Conservation (phyloP, 1,140 invertebrate species). For the Ooceraea biroi region DNA sequence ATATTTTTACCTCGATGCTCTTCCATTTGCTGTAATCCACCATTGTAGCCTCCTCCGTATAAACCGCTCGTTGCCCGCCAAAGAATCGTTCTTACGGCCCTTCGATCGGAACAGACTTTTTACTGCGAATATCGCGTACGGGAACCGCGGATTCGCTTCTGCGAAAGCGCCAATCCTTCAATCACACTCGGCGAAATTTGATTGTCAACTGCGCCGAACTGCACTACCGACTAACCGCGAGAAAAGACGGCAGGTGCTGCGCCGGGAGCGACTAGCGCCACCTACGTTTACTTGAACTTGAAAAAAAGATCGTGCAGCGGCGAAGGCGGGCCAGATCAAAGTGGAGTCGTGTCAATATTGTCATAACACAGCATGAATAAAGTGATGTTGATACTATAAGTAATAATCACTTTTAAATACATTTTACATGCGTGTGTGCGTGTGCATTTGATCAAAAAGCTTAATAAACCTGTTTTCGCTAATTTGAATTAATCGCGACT, state of each 20-base stretch:
- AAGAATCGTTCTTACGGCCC: not conserved
- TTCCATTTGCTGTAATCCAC: conserved; percentile 99
- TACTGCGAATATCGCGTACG: not conserved
- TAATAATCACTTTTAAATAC: too few species aligned
- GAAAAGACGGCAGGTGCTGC: conserved; percentile 43
- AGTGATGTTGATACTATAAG: too few species aligned
- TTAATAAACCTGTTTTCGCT: too few species aligned
- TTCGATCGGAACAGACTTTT: not conserved
- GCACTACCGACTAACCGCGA: not conserved
- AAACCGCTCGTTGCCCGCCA: not conserved
- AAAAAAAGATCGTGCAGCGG: too few species aligned
- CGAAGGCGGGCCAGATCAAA: too few species aligned
- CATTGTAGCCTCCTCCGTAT: conserved; percentile 87
- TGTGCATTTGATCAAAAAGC: too few species aligned
- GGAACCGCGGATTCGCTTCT: not conserved
- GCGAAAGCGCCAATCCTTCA: not conserved
- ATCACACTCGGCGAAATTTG: conserved; percentile 43
- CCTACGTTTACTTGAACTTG: too few species aligned
- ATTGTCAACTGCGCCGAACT: conserved; percentile 69
- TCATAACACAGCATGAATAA: too few species aligned
- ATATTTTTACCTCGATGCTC: conserved; percentile 93
- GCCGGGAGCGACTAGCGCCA: too few species aligned
- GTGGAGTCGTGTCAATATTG: too few species aligned
- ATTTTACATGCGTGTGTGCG: too few species aligned
- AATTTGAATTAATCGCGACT: too few species aligned